Base-by-base conservation (phyloP, 2,888 invertebrate genomes). In the Parascotia fuliginaria region DNA sequence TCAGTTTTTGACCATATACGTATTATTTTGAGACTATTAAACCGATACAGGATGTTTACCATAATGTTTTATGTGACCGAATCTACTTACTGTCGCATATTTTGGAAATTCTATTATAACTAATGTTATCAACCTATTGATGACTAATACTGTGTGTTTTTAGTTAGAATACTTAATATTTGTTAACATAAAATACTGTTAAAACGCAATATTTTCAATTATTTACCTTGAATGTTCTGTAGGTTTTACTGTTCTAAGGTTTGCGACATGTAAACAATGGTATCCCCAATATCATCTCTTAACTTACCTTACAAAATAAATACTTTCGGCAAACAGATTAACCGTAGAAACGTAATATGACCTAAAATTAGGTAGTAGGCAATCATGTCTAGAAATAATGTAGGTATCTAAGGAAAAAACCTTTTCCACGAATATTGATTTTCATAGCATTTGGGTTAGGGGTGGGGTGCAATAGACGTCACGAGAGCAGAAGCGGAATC, bases 381-480 rank as follows among this genome's bases (percentile, higher is more conserved):
- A 6, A 24, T n/a, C n/a, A n/a, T n/a, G n/a, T n/a, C n/a, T n/a
- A n/a, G n/a, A n/a, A n/a, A n/a, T n/a, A n/a, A n/a, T n/a, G n/a
- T n/a, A n/a, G n/a, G n/a, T n/a, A n/a, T n/a, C n/a, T n/a, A n/a
- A n/a, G 46, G 16, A 56, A 48, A 49, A 44, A 64, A 40, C 42
- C 40, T 52, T 37, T 42, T 38, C 46, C 46, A 52, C 55, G 41
- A 49, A 54, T 68, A 86, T 86, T 85, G 86, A 86, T 86, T 86
- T 85, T 85, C 79, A 78, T 79, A 81, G 77, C 79, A 75, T 68
- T 68, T 56, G 65, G 58, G 61, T 59, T 70, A 66, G 72, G 79
- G 81, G 77, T 72, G 76, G 67, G 67, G 69, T 59, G 66, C 42
- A 58, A 75, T 57, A 68, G 73, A 67, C 76, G 75, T 75, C 76